Conservation (phyloP, 37 sponge, comb jelly and placozoan genomes). For the Haliclona indistincta region DNA sequence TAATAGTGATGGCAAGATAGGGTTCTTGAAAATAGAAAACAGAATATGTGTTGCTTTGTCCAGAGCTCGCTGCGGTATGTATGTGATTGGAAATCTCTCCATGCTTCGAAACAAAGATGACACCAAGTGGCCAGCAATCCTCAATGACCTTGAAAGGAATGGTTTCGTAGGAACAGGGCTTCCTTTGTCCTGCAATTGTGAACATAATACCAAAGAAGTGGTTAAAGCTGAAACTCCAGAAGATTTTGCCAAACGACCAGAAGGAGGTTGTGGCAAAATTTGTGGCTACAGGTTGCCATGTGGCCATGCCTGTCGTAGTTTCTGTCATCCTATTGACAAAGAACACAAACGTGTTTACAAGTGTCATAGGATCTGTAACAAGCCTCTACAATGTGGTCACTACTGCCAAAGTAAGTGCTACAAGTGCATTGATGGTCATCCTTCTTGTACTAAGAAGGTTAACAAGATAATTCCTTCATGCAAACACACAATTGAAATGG, state of each 20-base stretch:
- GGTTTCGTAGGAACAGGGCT: conserved; percentile 39
- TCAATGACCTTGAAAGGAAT: conserved; percentile 47
- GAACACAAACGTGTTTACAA: conserved; percentile 55
- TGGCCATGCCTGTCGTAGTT: conserved; percentile 65
- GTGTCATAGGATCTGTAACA: conserved; percentile 58
- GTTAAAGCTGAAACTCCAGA: conserved; percentile 28
- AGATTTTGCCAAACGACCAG: conserved; percentile 53
- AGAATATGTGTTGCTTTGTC: conserved; percentile 95
- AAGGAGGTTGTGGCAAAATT: conserved; percentile 70
- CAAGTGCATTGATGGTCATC: conserved; percentile 23
- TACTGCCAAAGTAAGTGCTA: conserved; percentile 31
- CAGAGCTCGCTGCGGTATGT: conserved; percentile 88
- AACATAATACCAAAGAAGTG: conserved; percentile 38
- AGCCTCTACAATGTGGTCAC: conserved; percentile 20
- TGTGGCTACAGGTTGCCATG: conserved; percentile 66
- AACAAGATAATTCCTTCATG: conserved; percentile 42
- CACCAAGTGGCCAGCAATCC: conserved; percentile 59
- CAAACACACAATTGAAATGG: conserved; percentile 23
- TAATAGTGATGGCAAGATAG: conserved; percentile 61
- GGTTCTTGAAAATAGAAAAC: conserved; percentile 82
- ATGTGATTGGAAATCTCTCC: conserved; percentile 86
- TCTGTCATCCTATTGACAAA: conserved; percentile 62
- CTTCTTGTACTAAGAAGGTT: conserved; percentile 29
- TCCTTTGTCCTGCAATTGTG: conserved; percentile 70
- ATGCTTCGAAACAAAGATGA: conserved; percentile 50